Evolutionary conservation across 30 jellyfish, hydroid and myxozoan species (phyloP), one percentile per base, ranked within the genome.

Genomic region (Rhopilema esculentum): DNA sequence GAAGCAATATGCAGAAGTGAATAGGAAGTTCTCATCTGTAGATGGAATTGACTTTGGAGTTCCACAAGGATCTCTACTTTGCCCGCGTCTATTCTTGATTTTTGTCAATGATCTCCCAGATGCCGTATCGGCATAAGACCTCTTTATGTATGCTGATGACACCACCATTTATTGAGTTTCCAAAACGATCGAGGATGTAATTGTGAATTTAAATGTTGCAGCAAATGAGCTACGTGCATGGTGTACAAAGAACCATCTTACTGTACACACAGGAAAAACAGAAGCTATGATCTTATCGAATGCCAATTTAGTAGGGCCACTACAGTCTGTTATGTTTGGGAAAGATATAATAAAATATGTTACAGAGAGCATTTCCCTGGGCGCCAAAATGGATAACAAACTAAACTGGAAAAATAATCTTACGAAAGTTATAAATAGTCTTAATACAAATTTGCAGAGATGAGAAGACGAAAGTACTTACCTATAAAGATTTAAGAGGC

Each of bases 61-160:
- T 22, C 89, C 89, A 53, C 89, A 79, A 64, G 85, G 85, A 52
- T 52, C 89, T 25, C 64, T 77, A 12, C 81, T 77, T 16, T 78
- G 88, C 6, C 88, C 82, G 12, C 24, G 61, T 16, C 22, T n/a
- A n/a, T 79, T 79, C 62, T 50, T 66, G 32, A 79, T 21, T 21
- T 30, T 49, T 64, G 89, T 66, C 27, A 28, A 79, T 33, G 89
- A 79, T 68, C 71, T 79, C 79, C 89, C 85, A 20, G 89, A 57
- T 79, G 50, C 80, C 30, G 28, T 69, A 19, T 66, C 30, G 1
- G 52, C n/a, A 57, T 83, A 32, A 32, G 57, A 63, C 89, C 89
- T 0, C 1, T 79, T 24, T 79, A 69, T 69, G 80, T 69, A 69
- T 24, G 89, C 89, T 27, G 89, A 79, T 66, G 89, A 61, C 66